Conservation (phyloP, 2,888 invertebrate genomes). For the Fabriciana adippe region DNA sequence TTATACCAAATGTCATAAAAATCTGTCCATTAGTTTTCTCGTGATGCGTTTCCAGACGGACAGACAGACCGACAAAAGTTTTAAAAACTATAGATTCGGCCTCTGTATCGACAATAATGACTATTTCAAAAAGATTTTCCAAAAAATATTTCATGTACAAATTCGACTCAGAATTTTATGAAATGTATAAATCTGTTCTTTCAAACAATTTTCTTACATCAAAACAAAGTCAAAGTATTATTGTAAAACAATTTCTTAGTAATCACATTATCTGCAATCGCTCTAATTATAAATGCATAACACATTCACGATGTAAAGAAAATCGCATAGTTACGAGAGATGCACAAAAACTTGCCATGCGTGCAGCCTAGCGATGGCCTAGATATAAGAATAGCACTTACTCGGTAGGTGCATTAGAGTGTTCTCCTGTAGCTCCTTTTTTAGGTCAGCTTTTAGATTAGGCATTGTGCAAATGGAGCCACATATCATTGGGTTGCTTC, state of each 20-base stretch:
- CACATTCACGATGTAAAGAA: conserved; percentile 16
- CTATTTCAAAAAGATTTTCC: no score
- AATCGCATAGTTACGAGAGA: conserved; percentile 28
- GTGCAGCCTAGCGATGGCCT: conserved; percentile 38
- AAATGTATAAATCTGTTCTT: neutral
- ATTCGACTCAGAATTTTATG: neutral
- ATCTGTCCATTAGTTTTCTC: no score
- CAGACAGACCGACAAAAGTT: no score
- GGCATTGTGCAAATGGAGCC: conserved; percentile 20
- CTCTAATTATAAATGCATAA: conserved; percentile 18
- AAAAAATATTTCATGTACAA: no score
- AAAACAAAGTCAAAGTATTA: neutral
- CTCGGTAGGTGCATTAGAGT: conserved; percentile 27
- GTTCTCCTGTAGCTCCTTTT: conserved; percentile 30
- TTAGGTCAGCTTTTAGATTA: conserved; percentile 37
- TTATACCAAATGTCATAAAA: no score
- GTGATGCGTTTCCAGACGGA: no score
- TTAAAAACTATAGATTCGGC: no score
- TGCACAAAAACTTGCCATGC: conserved; percentile 32
- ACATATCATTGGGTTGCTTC: conserved; percentile 10
- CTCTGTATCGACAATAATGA: no score
- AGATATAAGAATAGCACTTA: conserved; percentile 39
- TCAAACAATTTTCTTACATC: neutral
- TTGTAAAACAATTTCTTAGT: neutral
- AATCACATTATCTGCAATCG: conserved; percentile 8